phyloP scores from a whole-genome alignment of 2,797 vertebrate species.

The Leptoclinus maculatus region DNA sequence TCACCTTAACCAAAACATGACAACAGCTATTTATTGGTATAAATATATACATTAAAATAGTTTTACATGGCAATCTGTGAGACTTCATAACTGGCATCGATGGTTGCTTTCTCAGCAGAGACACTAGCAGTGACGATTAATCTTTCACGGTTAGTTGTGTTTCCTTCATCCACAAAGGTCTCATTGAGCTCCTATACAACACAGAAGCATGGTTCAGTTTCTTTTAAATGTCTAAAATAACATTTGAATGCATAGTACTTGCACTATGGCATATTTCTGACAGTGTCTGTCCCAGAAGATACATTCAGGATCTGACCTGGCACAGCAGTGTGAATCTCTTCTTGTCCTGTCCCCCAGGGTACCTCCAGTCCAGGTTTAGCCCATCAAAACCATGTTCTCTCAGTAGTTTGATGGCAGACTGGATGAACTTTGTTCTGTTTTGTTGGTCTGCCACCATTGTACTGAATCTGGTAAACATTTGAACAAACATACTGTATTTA shows the following conservation, averaged over 20 bases:
- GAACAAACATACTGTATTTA: neutral
- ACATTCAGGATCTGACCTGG: slow-evolving; percentile 65
- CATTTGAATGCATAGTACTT: neutral
- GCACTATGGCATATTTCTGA: neutral
- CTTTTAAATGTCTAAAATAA: neutral
- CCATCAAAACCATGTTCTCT: slow-evolving; percentile 74
- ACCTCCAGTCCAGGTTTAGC: slow-evolving; percentile 86
- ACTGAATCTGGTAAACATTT: slow-evolving; percentile 7
- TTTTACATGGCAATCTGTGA: slow-evolving; percentile 68
- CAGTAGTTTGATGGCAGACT: neutral
- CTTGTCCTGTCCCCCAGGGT: slow-evolving; percentile 80
- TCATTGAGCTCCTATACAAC: slow-evolving; percentile 70
- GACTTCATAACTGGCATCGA: slow-evolving; percentile 80
- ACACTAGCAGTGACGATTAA: slow-evolving; percentile 80
- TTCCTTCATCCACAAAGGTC: slow-evolving; percentile 65
- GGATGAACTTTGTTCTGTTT: neutral
- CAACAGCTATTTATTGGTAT: neutral
- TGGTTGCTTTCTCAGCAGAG: slow-evolving; percentile 50
- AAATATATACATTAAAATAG: neutral
- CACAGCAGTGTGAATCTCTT: slow-evolving; percentile 78
- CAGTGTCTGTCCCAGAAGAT: neutral
- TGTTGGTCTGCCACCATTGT: neutral
- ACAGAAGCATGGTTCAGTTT: neutral
- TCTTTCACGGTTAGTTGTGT: neutral
- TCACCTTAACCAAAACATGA: neutral